Evolutionary conservation across 2,797 vertebrate species (phyloP).

Genomic region (Galagoides demidoff): DNA sequence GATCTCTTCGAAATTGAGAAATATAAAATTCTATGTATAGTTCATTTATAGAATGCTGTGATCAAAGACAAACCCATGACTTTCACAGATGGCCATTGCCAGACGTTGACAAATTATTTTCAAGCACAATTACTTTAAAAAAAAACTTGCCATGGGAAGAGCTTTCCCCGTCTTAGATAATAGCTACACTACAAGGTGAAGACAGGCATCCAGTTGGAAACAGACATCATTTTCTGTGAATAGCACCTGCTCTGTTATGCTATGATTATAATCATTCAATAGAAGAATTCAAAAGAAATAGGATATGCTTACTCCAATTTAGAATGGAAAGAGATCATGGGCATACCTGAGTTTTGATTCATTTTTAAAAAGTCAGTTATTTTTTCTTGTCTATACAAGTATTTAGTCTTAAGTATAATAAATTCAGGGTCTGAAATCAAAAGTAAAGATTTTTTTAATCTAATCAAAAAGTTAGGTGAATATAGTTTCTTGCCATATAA

Average conservation of each 20-base stretch:
- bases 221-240: not conserved
- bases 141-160: not conserved
- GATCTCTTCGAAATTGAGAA: not conserved
- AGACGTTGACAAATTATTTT: not conserved
- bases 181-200: not conserved
- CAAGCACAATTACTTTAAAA: not conserved
- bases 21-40: not conserved
- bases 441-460: not conserved
- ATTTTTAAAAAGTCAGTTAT: not conserved
- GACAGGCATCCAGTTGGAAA: not conserved
- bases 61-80: conserved; percentile 20
- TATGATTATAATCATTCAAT: not conserved
- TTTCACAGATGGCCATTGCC: conserved; percentile 9
- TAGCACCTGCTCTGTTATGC: not conserved
- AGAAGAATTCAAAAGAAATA: not conserved
- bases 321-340: not conserved
- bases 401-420: conserved; percentile 11
- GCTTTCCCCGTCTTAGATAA: not conserved
- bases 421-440: conserved; percentile 3
- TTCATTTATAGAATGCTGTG: conserved; percentile 37
- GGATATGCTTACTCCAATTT: not conserved
- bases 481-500: not conserved
- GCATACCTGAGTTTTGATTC: not conserved
- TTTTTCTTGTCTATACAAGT: not conserved
- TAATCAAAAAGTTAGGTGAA: not conserved